Conservation (phyloP, 2,888 invertebrate species). For the Onchidella celtica region DNA sequence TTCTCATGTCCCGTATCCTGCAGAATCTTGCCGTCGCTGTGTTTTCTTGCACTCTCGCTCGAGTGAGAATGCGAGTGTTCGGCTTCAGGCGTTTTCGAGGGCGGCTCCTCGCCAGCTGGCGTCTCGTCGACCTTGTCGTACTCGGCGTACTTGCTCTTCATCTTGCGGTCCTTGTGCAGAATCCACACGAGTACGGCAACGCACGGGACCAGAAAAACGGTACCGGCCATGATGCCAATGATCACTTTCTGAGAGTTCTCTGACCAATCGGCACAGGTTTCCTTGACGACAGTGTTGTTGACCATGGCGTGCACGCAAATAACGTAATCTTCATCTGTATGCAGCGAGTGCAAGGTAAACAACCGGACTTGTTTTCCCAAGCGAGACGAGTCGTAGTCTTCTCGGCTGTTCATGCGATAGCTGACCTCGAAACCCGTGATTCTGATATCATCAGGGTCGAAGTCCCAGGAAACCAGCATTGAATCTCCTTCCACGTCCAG, state of each 20-base stretch:
- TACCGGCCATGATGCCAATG: constrained; percentile 63
- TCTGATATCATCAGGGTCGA: constrained; percentile 1
- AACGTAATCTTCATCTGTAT: constrained; percentile 47
- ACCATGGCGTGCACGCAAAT: constrained; percentile 53
- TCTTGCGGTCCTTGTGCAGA: constrained; percentile 47
- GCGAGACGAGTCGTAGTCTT: constrained; percentile 49
- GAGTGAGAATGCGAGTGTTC: too few relatives aligned
- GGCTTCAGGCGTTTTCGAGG: too few relatives aligned
- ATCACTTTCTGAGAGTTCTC: constrained; percentile 45
- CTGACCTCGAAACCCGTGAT: constrained; percentile 41
- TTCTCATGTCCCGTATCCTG: constrained; percentile 14
- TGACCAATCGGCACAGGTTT: constrained; percentile 34
- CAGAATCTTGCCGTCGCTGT: too few relatives aligned
- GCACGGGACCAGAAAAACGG: constrained; percentile 62
- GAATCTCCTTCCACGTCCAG: constrained; percentile 16
- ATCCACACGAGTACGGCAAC: constrained; percentile 54
- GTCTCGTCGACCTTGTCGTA: not conserved
- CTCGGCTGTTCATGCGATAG: constrained; percentile 34
- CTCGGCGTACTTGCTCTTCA: constrained; percentile 11
- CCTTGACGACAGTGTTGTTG: constrained; percentile 10
- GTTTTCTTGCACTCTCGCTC: too few relatives aligned
- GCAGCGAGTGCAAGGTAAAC: constrained; percentile 45
- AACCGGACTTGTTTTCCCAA: constrained; percentile 32
- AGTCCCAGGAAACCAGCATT: constrained; percentile 22
- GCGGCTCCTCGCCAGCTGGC: too few relatives aligned